phyloP scores from a whole-genome alignment of 2,888 invertebrate genomes.

The Hyalella azteca region DNA sequence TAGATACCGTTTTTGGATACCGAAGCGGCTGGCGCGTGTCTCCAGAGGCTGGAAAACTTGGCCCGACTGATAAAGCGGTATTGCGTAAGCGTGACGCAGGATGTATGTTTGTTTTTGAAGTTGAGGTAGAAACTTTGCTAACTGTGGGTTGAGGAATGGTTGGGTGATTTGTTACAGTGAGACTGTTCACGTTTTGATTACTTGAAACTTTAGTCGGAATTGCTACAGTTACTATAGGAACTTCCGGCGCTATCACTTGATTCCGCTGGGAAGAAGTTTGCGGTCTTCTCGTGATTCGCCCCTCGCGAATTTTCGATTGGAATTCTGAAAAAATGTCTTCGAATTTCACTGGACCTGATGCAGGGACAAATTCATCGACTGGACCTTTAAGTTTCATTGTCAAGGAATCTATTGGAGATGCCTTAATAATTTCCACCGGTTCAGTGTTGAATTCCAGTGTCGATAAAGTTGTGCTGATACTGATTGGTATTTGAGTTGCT shows the following conservation, averaged over 20 bases:
- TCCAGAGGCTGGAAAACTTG: background rate
- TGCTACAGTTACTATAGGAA: background rate
- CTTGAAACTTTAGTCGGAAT: background rate
- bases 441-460: too few relatives aligned
- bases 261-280: background rate
- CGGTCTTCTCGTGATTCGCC: background rate
- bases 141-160: background rate
- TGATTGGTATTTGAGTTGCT: background rate
- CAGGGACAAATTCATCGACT: background rate
- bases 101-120: background rate
- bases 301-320: background rate
- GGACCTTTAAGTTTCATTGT: background rate
- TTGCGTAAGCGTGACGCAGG: background rate
- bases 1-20: background rate
- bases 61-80: background rate
- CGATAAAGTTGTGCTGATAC: background rate
- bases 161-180: background rate
- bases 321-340: slow-evolving; percentile 21
- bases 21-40: background rate
- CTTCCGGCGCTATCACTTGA: background rate
- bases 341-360: background rate
- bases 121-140: background rate
- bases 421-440: too few relatives aligned
- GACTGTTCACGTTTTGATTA: background rate
- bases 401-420: background rate